Percentiles rank a stretch among this genome's conserved stretches.
Evolutionary conservation across 2,113 vertebrate genomes (phyloP).

Genomic region (Nycticryphes semicollaris): DNA sequence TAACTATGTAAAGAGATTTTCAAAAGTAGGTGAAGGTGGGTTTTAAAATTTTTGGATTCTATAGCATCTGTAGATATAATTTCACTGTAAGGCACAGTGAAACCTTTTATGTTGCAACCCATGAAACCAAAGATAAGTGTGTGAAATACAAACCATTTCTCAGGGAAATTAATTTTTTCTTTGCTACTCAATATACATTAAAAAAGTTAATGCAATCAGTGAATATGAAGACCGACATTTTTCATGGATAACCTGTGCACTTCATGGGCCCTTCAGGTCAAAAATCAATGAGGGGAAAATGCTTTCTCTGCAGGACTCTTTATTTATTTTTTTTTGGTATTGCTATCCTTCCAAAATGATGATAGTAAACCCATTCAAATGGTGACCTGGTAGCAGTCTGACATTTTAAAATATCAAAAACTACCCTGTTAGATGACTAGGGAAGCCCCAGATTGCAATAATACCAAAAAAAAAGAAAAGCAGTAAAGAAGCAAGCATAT

Average conservation of each 20-base stretch:
- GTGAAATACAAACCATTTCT: background rate
- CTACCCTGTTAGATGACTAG: background rate
- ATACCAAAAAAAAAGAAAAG: background rate
- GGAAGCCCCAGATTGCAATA: background rate
- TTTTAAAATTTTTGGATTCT: background rate
- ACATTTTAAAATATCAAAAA: slow-evolving; percentile 33
- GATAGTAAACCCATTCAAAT: background rate
- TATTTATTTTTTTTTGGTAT: background rate
- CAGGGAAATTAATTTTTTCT: background rate
- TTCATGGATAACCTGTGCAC: background rate
- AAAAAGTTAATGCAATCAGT: background rate
- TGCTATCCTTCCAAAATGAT: background rate
- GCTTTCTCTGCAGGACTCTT: background rate
- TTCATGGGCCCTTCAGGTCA: background rate
- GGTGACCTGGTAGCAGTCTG: background rate
- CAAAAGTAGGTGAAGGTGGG: background rate
- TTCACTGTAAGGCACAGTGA: background rate
- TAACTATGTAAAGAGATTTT: slow-evolving; percentile 7
- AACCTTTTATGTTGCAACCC: background rate
- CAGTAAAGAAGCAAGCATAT: slow-evolving; percentile 18
- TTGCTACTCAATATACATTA: background rate
- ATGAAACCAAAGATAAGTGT: background rate
- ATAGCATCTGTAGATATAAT: background rate
- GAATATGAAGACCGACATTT: background rate
- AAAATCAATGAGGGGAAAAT: background rate